These are phyloP conservation scores for Notechis scutatus DNA, from an alignment of 2,113 vertebrate species.

Conservation along the genomic window DNA sequence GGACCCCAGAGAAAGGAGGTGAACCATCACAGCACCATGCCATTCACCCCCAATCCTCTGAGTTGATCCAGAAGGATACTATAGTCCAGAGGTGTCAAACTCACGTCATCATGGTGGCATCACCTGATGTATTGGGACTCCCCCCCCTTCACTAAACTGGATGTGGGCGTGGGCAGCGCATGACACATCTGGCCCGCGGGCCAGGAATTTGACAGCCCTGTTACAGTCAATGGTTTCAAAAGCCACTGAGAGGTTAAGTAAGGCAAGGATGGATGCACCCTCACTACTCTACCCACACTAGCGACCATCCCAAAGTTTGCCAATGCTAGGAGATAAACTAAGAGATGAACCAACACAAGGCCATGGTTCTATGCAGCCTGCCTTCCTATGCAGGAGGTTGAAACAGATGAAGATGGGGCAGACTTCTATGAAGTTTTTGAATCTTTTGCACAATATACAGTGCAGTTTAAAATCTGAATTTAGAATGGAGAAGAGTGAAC, in stretches of 20 bases:
- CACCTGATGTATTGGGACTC: too few species aligned
- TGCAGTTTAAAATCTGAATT: neutral
- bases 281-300: neutral
- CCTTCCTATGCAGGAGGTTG: neutral
- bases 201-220: too few species aligned
- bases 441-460: neutral
- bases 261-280: neutral
- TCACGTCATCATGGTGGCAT: too few species aligned
- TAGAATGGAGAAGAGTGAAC: neutral
- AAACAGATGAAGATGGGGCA: neutral
- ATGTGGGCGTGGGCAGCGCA: too few species aligned
- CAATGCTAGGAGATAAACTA: neutral
- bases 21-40: neutral
- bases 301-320: neutral
- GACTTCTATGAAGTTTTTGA: neutral
- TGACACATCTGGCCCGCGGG: too few species aligned
- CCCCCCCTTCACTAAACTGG: too few species aligned
- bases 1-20: neutral
- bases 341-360: neutral
- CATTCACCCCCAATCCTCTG: neutral
- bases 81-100: too few species aligned
- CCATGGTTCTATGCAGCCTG: neutral
- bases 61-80: neutral
- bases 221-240: neutral
- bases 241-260: neutral